Evolutionary conservation across 2,797 vertebrate species (phyloP), one percentile per base, ranked within the genome.

Genomic region (Nannoperca australis): DNA sequence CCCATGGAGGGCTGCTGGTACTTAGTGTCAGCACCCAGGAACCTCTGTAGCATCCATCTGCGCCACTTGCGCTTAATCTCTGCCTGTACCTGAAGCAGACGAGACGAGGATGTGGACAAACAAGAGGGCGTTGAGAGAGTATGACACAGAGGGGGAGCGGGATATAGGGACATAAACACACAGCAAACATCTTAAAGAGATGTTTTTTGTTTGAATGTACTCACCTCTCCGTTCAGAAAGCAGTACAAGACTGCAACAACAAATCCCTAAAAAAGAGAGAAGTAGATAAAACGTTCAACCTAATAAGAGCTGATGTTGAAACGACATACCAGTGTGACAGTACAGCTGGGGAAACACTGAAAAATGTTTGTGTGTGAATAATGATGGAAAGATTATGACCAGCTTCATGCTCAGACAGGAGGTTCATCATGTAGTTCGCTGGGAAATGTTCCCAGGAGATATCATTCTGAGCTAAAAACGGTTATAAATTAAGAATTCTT

Each of bases 41-140:
- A 95, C 87, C 96, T 91, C 88, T 98, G 96, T 81, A 97, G 89
- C 76, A 97, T 97, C 98, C 98, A 99, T 90, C 97, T 95, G 62
- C 98, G 90, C 98, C 98, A 99, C 88, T 99, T 99, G 34, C 98
- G 94, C 89, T 97, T 97, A 72, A 99, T 95, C 89, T 99, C 98
- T 0, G 95, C 96, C 89, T 99, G 98, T 58, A 99, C 98, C 98
- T 99, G 90, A 58, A 18, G 40, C 22, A 78, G 50, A 27, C 24
- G 24, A 50, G 47, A 22, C 1, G 7, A 71, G 73, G 53, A 67
- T 70, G 40, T 15, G 24, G 61, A 51, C 70, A 89, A 89, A 90
- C 79, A 89, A 59, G 11, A 71, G 30, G 24, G 44, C 5, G 18
- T 71, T 77, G 64, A 76, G 49, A 81, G 32, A 36, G 12, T n/a